Conservation (phyloP, 2,113 vertebrate genomes). For the Sinocyclocheilus grahami region DNA sequence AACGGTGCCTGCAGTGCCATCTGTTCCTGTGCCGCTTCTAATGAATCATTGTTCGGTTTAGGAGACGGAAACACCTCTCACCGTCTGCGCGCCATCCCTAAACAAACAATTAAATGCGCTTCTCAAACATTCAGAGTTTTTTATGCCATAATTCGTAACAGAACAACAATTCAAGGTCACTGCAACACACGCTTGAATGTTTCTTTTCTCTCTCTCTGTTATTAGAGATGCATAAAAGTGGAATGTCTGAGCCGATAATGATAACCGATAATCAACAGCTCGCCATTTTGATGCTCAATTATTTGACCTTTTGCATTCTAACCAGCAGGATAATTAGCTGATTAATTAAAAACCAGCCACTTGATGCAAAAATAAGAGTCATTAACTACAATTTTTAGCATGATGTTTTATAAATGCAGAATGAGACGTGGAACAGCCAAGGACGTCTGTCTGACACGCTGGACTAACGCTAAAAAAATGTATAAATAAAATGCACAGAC, state of each 20-base stretch:
- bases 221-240: not conserved
- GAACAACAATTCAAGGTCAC: constrained; percentile 30
- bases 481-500: too few relatives aligned
- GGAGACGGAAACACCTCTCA: constrained; percentile 7
- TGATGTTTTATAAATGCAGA: too few relatives aligned
- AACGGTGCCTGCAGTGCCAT: constrained; percentile 30
- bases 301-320: not conserved
- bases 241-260: not conserved
- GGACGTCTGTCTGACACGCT: too few relatives aligned
- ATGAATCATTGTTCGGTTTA: constrained; percentile 40
- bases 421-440: too few relatives aligned
- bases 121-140: constrained; percentile 19
- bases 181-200: not conserved
- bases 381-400: not conserved
- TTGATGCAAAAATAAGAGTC: not conserved
- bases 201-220: not conserved
- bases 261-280: not conserved
- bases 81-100: constrained; percentile 1
- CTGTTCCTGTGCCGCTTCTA: constrained; percentile 44
- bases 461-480: too few relatives aligned
- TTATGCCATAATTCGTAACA: not conserved
- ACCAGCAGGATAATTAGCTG: not conserved
- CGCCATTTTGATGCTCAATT: not conserved
- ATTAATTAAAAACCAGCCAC: not conserved
- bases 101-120: constrained; percentile 30